These are phyloP conservation scores for Tenthredo amoena DNA, from an alignment of 2,888 invertebrate genomes.

Conservation along the genomic window DNA sequence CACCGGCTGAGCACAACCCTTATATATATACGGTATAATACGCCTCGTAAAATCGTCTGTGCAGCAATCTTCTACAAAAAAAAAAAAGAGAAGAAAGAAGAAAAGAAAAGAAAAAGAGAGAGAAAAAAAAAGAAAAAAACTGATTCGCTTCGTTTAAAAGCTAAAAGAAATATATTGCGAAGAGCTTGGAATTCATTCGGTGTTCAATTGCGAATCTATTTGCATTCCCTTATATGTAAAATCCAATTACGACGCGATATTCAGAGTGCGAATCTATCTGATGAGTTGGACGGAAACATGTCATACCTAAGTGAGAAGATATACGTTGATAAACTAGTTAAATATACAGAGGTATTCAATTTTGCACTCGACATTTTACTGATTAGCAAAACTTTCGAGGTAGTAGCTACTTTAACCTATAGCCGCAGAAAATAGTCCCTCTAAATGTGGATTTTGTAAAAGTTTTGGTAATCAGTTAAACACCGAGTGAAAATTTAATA, in stretches of 20 bases:
- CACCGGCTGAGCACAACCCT: neutral
- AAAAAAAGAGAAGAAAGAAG: neutral
- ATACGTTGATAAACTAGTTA: neutral
- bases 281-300: no score
- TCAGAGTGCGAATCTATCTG: neutral
- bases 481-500: neutral
- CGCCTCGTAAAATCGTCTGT: slow-evolving; percentile 2
- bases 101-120: no score
- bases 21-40: neutral
- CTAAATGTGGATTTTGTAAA: neutral
- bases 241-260: neutral
- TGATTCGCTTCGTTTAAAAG: neutral
- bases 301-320: neutral
- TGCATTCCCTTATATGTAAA: neutral
- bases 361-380: neutral
- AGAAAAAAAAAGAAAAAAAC: neutral
- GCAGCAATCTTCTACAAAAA: neutral
- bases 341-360: neutral
- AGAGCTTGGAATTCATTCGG: neutral
- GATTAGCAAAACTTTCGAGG: neutral
- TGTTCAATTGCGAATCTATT: neutral
- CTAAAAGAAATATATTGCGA: neutral
- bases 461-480: slow-evolving; percentile 1
- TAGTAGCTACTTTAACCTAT: neutral
- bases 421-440: neutral